phyloP scores from a whole-genome alignment of 2,888 invertebrate genomes.

The Catocala nupta region DNA sequence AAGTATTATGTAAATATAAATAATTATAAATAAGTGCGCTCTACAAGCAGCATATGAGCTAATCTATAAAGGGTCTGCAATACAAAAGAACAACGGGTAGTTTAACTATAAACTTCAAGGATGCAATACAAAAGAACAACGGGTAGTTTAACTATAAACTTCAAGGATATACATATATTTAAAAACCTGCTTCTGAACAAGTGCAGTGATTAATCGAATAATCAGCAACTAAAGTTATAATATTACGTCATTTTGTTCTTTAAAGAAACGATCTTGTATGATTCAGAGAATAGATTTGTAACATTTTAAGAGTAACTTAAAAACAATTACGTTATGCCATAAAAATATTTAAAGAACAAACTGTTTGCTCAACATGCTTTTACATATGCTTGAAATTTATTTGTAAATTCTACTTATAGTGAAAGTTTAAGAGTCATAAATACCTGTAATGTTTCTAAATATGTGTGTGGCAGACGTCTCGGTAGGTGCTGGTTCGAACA shows the following conservation, averaged over 20 bases:
- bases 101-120: constrained; percentile 8
- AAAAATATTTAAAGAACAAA: constrained; percentile 44
- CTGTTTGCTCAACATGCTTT: constrained; percentile 11
- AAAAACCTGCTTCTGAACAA: constrained; percentile 20
- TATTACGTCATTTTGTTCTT: constrained; percentile 42
- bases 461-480: constrained; percentile 57
- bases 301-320: neutral
- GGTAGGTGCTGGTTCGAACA: constrained; percentile 69
- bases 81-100: constrained; percentile 15
- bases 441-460: constrained; percentile 64
- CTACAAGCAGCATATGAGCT: constrained; percentile 34
- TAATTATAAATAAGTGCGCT: constrained; percentile 15
- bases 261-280: constrained; percentile 19
- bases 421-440: constrained; percentile 22
- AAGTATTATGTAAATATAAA: neutral
- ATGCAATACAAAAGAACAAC: constrained; percentile 18
- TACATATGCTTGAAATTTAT: constrained; percentile 13
- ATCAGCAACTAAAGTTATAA: constrained; percentile 28
- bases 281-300: neutral
- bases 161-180: constrained; percentile 4
- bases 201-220: constrained; percentile 36
- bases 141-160: constrained; percentile 5
- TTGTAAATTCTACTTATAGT: constrained; percentile 12
- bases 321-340: neutral
- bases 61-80: constrained; percentile 12